phyloP scores from a whole-genome alignment of 2,113 vertebrate genomes.

The Platycercus adscitus region DNA sequence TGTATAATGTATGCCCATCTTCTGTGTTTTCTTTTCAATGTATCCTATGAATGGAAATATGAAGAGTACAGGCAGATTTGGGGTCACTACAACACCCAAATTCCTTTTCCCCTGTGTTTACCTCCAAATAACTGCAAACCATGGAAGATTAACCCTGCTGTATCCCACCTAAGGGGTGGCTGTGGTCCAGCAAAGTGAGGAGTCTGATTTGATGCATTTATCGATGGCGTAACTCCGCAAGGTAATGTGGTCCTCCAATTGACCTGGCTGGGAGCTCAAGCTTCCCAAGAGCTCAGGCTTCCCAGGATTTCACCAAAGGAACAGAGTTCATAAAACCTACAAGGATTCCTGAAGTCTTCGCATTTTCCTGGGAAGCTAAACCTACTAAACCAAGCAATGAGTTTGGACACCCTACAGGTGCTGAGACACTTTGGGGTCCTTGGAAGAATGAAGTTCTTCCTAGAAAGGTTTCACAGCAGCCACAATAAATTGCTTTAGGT shows the following conservation, averaged over 20 bases:
- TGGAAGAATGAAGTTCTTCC: not conserved
- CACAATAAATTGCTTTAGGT: not conserved
- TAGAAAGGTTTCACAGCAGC: not conserved
- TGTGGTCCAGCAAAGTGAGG: not conserved
- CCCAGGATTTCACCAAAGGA: not conserved
- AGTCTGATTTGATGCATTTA: not conserved
- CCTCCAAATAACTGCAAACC: not conserved
- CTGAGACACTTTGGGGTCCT: not conserved
- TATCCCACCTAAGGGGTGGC: not conserved
- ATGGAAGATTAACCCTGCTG: not conserved
- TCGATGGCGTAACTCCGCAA: not conserved
- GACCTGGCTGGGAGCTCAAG: not conserved
- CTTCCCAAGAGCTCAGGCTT: not conserved
- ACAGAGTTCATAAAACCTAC: not conserved
- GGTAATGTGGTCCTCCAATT: rapidly evolving
- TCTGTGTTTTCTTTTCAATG: not conserved
- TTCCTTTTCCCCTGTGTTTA: not conserved
- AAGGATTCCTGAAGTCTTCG: not conserved
- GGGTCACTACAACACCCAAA: not conserved
- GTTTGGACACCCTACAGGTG: not conserved
- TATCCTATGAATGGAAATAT: too few relatives aligned
- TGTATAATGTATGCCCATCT: not conserved
- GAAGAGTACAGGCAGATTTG: not conserved
- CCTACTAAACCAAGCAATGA: not conserved
- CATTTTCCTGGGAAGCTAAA: not conserved